Base-by-base conservation (phyloP, 1,140 invertebrate species). In the Phymorhynchus buccinoides region DNA sequence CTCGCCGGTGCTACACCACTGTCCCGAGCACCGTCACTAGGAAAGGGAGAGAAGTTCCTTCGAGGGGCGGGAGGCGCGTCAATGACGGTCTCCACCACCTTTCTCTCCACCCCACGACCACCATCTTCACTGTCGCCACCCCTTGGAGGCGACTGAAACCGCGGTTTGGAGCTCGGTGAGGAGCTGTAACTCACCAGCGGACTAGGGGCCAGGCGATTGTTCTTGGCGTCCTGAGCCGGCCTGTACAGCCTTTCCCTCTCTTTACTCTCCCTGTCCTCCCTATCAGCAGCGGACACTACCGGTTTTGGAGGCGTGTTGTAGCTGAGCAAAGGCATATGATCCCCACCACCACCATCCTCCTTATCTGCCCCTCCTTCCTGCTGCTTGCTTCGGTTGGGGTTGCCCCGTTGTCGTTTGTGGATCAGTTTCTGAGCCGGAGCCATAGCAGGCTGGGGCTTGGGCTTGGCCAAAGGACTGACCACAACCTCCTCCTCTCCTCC, bases 361-460 rank as follows among this genome's bases (percentile, higher is more conserved):
- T 22, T 71, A 6, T 79, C 44, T 9, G 41, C 42, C 41, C 27
- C 42, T 41, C 52, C 52, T 22, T 39, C 80, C 14, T 39, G 44
- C 12, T 62, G 27, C 37, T 44, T 83, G 44, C 39, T 39, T 68
- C 81, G 66, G 12, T 44, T 68, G 3, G 81, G 81, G 18, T 41
- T 83, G 6, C 9, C n/a, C 9, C 81, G 62, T 35, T 66, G 35
- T 35, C 81, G 35, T 30, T 66, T 56, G 81, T 83, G 41, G 66
- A 83, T 83, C 12, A 83, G 56, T n/a, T 83, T 83, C 37, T 83
- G 81, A 14, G 81, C 37, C 30, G 81, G 81, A n/a, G 81, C 81
- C 62, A 83, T 56, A 16, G 32, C 37, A 12, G 37, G 37, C 16
- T 42, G 81, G 14, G 56, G 81, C 30, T 44, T 66, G 39, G 52